phyloP scores from a whole-genome alignment of 1,140 invertebrate species.

The Formica selysi region DNA sequence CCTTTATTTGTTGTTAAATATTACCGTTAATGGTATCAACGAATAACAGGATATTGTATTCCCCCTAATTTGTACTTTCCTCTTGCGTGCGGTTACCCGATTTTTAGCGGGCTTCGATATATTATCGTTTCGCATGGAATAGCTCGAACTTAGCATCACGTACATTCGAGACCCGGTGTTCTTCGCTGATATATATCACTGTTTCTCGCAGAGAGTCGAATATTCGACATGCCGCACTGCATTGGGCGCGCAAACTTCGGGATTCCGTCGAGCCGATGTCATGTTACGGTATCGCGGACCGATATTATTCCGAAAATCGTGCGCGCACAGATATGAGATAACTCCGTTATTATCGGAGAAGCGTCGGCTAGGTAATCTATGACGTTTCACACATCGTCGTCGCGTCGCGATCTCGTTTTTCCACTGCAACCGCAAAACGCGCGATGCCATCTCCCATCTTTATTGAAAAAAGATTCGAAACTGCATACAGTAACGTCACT shows the following conservation, averaged over 20 bases:
- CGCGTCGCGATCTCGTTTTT: slow-evolving; percentile 11
- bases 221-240: slow-evolving; percentile 9
- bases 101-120: slow-evolving; percentile 2
- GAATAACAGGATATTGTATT: not conserved
- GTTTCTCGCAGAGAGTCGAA: not conserved
- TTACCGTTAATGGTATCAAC: not conserved
- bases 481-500: not conserved
- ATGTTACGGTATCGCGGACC: not conserved
- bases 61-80: not conserved
- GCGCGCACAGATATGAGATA: not conserved
- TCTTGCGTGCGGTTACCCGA: not conserved
- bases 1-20: slow-evolving; percentile 39
- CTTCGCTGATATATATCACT: not conserved
- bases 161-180: not conserved
- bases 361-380: slow-evolving; percentile 11
- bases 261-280: slow-evolving; percentile 10
- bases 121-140: not conserved
- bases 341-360: slow-evolving; percentile 26
- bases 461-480: slow-evolving; percentile 32
- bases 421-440: not conserved
- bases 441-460: not conserved
- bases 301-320: slow-evolving; percentile 23
- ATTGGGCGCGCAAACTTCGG: slow-evolving; percentile 10
- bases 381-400: not conserved
- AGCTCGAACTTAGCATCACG: not conserved